Evolutionary conservation across 2,113 vertebrate species (phyloP).

Genomic region (Mustela lutreola): DNA sequence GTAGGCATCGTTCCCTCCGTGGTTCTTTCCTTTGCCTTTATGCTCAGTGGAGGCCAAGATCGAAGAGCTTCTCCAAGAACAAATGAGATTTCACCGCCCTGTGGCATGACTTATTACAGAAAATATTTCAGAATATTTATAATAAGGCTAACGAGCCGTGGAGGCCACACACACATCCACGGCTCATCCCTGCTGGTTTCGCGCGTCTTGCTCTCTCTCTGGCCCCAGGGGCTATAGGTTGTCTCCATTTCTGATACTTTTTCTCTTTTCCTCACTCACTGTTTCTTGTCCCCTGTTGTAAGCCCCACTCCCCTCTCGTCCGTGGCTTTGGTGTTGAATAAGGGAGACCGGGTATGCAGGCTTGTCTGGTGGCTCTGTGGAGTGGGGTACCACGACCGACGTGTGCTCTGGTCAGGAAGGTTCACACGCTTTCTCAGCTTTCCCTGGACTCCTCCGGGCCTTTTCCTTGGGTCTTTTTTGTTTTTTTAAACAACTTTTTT

Average conservation of each 20-base stretch:
- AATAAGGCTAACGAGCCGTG: not conserved
- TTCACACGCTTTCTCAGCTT: not conserved
- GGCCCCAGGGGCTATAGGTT: not conserved
- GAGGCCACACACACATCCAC: accelerated
- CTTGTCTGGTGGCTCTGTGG: not conserved
- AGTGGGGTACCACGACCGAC: not conserved
- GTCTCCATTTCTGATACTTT: not conserved
- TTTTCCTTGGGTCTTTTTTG: not conserved
- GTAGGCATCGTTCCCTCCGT: not conserved
- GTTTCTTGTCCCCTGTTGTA: not conserved
- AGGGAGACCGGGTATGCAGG: not conserved
- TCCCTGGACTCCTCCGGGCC: accelerated
- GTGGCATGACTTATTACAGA: not conserved
- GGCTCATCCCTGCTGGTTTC: not conserved
- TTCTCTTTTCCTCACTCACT: not conserved
- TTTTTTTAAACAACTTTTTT: not conserved
- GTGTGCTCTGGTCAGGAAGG: not conserved
- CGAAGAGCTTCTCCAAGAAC: not conserved
- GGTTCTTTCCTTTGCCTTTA: not conserved
- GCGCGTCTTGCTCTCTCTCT: not conserved
- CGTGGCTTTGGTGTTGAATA: not conserved
- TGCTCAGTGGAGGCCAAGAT: constrained; percentile 3
- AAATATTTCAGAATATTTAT: not conserved
- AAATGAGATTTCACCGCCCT: not conserved
- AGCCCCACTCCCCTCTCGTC: not conserved